Percentiles rank a stretch among this genome's conserved stretches.
Conservation (phyloP, 2,888 invertebrate species). For the Trichacis sp. region DNA sequence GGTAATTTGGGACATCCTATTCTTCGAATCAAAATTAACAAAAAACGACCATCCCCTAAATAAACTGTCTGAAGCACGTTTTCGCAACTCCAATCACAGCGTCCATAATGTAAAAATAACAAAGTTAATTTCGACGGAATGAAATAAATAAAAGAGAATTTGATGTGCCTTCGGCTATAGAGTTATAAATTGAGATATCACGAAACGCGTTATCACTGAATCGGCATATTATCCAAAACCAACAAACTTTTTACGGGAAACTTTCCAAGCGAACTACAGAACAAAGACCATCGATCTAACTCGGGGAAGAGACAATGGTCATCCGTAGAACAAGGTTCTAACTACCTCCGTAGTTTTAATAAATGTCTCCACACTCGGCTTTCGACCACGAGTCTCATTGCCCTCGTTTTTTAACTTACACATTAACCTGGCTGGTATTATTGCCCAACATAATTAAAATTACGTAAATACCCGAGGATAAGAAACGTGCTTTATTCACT, state of each 20-base stretch:
- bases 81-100: too few species aligned
- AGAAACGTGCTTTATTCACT: too few species aligned
- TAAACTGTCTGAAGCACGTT: too few species aligned
- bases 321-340: slow-evolving; percentile 27
- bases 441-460: slow-evolving; percentile 31
- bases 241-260: slow-evolving; percentile 52
- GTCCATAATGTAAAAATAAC: too few species aligned
- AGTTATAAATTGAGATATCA: slow-evolving; percentile 26
- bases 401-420: slow-evolving; percentile 14
- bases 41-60: too few species aligned
- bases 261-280: slow-evolving; percentile 51
- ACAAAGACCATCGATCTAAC: slow-evolving; percentile 58
- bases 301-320: slow-evolving; percentile 40
- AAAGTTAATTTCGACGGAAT: too few species aligned
- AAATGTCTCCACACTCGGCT: slow-evolving; percentile 46
- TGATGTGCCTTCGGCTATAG: slow-evolving; percentile 11
- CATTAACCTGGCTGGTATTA: slow-evolving; percentile 27
- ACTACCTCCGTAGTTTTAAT: slow-evolving; percentile 45
- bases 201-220: slow-evolving; percentile 35
- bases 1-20: too few species aligned
- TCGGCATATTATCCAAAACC: slow-evolving; percentile 57
- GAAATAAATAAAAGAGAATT: slow-evolving; percentile 28
- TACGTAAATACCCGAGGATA: slow-evolving; percentile 22
- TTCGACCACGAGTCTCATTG: slow-evolving; percentile 8
- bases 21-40: too few species aligned